Conservation (phyloP, 2,113 vertebrate species). For the Ia io region DNA sequence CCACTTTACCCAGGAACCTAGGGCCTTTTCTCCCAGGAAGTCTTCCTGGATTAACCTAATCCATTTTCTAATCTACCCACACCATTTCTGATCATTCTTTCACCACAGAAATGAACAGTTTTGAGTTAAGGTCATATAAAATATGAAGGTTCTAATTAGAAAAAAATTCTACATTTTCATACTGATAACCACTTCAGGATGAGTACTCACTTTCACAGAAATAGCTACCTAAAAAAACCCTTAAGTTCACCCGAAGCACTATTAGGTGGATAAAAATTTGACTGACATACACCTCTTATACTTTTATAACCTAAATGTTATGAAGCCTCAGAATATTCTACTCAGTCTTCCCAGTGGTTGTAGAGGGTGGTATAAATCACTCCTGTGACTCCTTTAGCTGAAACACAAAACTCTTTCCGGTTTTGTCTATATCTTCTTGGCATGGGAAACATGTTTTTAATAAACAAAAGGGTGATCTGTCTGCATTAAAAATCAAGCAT, state of each 20-base stretch:
- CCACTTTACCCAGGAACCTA: not conserved
- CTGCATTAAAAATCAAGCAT: not conserved
- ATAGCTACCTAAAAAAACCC: not conserved
- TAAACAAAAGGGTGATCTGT: not conserved
- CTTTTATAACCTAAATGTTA: not conserved
- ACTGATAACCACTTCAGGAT: not conserved
- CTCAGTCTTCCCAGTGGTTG: not conserved
- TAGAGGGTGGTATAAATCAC: not conserved
- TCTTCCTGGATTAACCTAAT: conserved; percentile 8
- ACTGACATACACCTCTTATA: not conserved
- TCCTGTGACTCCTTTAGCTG: not conserved
- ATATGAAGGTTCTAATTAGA: not conserved
- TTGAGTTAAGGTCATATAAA: not conserved
- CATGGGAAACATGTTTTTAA: not conserved
- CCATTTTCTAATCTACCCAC: conserved; percentile 16
- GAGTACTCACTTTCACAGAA: conserved; percentile 3
- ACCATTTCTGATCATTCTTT: conserved; percentile 30
- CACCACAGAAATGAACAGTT: conserved; percentile 4
- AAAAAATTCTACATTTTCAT: not conserved
- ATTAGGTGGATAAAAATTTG: not conserved
- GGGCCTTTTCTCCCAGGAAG: not conserved
- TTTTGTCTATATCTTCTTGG: not conserved
- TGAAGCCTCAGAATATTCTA: not conserved
- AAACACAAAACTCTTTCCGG: not conserved
- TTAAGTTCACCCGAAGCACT: not conserved